Evolutionary conservation across 2,888 invertebrate genomes (phyloP).

Genomic region (Muschampia plurimacula): DNA sequence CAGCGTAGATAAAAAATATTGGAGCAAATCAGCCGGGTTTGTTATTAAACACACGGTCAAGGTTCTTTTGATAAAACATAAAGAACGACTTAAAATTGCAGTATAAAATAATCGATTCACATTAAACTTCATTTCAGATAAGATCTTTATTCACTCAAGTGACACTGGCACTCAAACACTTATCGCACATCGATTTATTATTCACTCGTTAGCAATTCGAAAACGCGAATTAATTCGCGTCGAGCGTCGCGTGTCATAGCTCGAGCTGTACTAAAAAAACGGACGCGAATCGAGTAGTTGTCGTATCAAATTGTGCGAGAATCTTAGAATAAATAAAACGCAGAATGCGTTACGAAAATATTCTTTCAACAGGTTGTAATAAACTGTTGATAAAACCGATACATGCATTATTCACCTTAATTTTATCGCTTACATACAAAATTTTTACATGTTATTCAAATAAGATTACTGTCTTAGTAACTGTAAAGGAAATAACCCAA

Average conservation of each 20-base stretch:
- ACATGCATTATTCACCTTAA: not conserved
- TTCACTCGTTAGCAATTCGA: conserved; percentile 56
- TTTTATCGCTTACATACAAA: too few species aligned
- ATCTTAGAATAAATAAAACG: conserved; percentile 43
- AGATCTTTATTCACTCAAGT: conserved; percentile 29
- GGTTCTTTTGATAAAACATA: conserved; percentile 14
- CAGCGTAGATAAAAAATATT: not conserved
- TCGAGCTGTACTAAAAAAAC: conserved; percentile 72
- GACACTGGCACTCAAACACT: conserved; percentile 65
- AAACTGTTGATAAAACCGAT: not conserved
- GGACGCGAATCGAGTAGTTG: conserved; percentile 48
- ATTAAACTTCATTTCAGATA: conserved; percentile 5
- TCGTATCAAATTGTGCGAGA: conserved; percentile 59
- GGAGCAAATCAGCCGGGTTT: conserved; percentile 4
- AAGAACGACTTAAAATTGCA: not conserved
- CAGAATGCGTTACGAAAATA: not conserved
- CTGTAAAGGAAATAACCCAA: too few species aligned
- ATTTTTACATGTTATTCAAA: too few species aligned
- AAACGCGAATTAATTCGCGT: conserved; percentile 51
- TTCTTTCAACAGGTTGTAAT: not conserved
- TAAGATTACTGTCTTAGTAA: too few species aligned
- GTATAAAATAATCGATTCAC: not conserved
- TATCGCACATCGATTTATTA: conserved; percentile 56
- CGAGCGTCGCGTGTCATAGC: conserved; percentile 72
- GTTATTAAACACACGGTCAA: conserved; percentile 28